Evolutionary conservation across 2,797 vertebrate genomes (phyloP), one percentile per base, ranked within the genome.

Genomic region (Rhinoraja longicauda): DNA sequence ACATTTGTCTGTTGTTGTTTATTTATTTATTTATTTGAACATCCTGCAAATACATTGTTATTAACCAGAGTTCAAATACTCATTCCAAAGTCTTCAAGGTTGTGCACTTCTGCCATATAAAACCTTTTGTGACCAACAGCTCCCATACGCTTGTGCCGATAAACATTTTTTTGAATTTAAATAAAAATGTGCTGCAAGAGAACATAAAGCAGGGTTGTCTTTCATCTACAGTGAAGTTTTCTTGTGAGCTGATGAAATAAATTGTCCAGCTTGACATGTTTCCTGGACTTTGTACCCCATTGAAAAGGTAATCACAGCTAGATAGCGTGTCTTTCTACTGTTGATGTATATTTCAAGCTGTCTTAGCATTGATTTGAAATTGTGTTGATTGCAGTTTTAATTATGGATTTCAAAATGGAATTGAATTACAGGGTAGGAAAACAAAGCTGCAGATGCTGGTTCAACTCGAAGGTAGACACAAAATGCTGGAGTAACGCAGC

Each of bases 1-100:
- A 72, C 39, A 45, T 73, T 73, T 91, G 67, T 90, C 67, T 32
- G 73, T 19, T 73, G 90, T 91, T 91, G 36, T 64, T 64, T 70
- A 92, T 79, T 79, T 79, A 79, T 92, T 92, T 92, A 92, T 92
- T 92, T 92, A 92, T 92, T 92, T 92, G 70, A 92, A 92, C 90
- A 92, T 92, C 53, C 90, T 39, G 75, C 72, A 70, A 92, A 75
- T 91, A 45, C 39, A 72, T 39, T 39, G 88, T 92, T 92, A 73
- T 39, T 92, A 73, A 92, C 70, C 67, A 13, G 70, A 75, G 67
- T 92, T 70, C 90, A 75, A 45, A 90, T 92, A 73, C 36, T 19
- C 72, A 39, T 92, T 73, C 90, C 90, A 92, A 92, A 92, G 90
- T 92, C 90, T 92, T 75, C 64, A 72, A 92, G 90, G 67, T 92